Evolutionary conservation across 2,888 invertebrate species (phyloP).

Genomic region (Athripsodes cinereus): DNA sequence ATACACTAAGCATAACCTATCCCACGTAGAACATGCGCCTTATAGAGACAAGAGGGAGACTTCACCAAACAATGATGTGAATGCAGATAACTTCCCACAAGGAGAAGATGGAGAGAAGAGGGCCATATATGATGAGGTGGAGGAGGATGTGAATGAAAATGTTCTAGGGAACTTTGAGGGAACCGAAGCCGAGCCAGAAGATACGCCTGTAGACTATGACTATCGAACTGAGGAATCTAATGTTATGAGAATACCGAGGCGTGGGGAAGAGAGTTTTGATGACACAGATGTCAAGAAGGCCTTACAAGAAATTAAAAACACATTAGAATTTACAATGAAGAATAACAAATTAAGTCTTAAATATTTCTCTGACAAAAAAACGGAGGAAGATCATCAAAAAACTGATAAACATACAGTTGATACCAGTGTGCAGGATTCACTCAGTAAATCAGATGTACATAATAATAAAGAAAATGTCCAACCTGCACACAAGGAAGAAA

Average conservation of each 20-base stretch:
- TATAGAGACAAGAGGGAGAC: slow-evolving; percentile 3
- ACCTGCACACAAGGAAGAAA: background rate
- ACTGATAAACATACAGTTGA: background rate
- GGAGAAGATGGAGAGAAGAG: slow-evolving; percentile 30
- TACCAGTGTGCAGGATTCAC: background rate
- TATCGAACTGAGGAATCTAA: slow-evolving; percentile 37
- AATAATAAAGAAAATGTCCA: background rate
- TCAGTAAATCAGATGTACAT: background rate
- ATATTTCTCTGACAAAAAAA: slow-evolving; percentile 2
- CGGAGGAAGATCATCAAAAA: background rate
- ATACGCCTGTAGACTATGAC: slow-evolving; percentile 32
- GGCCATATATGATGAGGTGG: slow-evolving; percentile 31
- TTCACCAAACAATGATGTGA: slow-evolving; percentile 3
- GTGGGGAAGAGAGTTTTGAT: slow-evolving; percentile 34
- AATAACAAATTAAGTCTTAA: slow-evolving; percentile 19
- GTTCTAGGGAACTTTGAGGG: slow-evolving; percentile 23
- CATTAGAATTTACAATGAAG: slow-evolving; percentile 14
- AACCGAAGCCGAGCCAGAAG: slow-evolving; percentile 13
- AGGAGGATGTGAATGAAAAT: slow-evolving; percentile 9
- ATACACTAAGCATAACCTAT: background rate
- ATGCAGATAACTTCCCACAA: slow-evolving; percentile 2
- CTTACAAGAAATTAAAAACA: slow-evolving; percentile 17
- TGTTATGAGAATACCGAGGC: slow-evolving; percentile 46
- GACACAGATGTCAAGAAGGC: slow-evolving; percentile 8
- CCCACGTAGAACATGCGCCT: background rate